phyloP scores from a whole-genome alignment of 2,888 invertebrate genomes.

The Coenonympha glycerion region DNA sequence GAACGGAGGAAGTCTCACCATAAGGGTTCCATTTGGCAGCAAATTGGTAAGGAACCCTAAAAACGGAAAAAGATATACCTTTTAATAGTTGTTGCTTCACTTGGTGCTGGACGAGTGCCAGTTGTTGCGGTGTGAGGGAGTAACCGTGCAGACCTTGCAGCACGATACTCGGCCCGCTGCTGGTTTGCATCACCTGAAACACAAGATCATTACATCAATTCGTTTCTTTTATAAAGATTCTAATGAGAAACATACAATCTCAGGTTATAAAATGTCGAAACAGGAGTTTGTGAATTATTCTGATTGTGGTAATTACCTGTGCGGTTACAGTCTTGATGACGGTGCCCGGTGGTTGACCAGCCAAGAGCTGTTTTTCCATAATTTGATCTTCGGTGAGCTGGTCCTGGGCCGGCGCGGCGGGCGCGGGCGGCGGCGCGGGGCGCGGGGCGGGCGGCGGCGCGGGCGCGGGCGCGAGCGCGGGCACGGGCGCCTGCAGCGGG shows the following conservation, averaged over 20 bases:
- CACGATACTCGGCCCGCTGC: slow-evolving; percentile 89
- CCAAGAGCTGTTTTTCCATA: slow-evolving; percentile 83
- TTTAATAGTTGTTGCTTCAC: slow-evolving; percentile 91
- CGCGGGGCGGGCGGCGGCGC: slow-evolving; percentile 33
- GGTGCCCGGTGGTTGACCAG: slow-evolving; percentile 89
- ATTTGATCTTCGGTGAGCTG: slow-evolving; percentile 67
- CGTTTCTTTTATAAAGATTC: no score
- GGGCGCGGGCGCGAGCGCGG: slow-evolving; percentile 26
- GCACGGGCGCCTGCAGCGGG: slow-evolving; percentile 41
- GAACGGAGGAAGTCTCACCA: no score
- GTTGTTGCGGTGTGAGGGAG: slow-evolving; percentile 87
- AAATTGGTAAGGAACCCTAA: no score
- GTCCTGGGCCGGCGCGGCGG: slow-evolving; percentile 35
- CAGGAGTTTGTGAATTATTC: no score
- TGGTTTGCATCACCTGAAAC: slow-evolving; percentile 84
- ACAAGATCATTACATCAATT: neutral
- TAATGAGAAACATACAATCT: no score
- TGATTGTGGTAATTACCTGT: slow-evolving; percentile 77
- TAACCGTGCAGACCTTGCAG: slow-evolving; percentile 89
- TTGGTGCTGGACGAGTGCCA: slow-evolving; percentile 89
- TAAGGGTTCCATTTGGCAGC: no score
- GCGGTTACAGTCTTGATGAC: slow-evolving; percentile 91
- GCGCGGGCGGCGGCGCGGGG: slow-evolving; percentile 29
- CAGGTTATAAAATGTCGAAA: no score
- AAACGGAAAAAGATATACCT: slow-evolving; percentile 78